Conservation (phyloP, 30 jellyfish, hydroid and myxozoan genomes). For the Pelagia noctiluca region DNA sequence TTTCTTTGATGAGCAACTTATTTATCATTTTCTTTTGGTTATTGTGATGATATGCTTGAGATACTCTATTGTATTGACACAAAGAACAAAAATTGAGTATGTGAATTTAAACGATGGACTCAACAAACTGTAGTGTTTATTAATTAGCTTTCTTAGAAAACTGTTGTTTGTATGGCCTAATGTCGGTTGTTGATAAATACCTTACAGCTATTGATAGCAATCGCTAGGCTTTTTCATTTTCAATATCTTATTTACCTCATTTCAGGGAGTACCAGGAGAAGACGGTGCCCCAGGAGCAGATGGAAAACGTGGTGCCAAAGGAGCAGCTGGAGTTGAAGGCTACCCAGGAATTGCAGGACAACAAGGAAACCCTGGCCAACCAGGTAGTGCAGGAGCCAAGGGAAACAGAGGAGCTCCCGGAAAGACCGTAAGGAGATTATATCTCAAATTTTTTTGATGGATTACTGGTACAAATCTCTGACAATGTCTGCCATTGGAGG, state of each 20-base stretch:
- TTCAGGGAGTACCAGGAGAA: conserved; percentile 67
- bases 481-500: no score
- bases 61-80: no score
- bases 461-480: no score
- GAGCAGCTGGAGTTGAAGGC: conserved; percentile 76
- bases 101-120: no score
- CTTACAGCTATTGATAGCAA: not conserved
- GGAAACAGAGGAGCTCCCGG: conserved; percentile 92
- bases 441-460: no score
- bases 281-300: conserved; percentile 85
- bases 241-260: no score
- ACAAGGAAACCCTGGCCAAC: conserved; percentile 82
- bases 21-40: not conserved
- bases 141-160: no score
- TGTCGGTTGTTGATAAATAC: not conserved
- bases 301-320: conserved; percentile 88
- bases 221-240: not conserved
- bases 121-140: no score
- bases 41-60: no score
- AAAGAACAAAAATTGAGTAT: no score
- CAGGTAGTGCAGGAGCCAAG: conserved; percentile 72
- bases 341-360: conserved; percentile 60
- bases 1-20: not conserved
- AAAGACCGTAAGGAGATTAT: conserved; percentile 7
- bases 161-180: no score